phyloP scores from a whole-genome alignment of 2,888 invertebrate species.

The Dascillus cervinus region DNA sequence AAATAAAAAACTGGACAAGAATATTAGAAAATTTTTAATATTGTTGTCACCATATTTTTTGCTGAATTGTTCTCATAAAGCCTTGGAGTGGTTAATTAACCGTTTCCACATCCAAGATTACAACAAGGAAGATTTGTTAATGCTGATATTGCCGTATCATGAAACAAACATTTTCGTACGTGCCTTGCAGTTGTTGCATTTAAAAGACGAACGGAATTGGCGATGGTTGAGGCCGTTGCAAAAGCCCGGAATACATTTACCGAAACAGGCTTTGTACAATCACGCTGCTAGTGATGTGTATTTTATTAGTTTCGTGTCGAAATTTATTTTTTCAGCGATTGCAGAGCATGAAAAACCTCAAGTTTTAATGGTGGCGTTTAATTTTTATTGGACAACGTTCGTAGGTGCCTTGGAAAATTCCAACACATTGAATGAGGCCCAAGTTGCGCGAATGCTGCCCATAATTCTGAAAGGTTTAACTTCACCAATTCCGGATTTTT shows the following conservation, averaged over 20 bases:
- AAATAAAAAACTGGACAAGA: constrained; percentile 67
- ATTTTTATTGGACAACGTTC: constrained; percentile 71
- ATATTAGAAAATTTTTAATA: constrained; percentile 71
- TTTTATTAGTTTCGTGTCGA: constrained; percentile 57
- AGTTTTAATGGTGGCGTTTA: constrained; percentile 62
- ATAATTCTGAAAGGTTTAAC: constrained; percentile 63
- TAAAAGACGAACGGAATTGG: constrained; percentile 61
- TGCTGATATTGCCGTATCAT: constrained; percentile 84
- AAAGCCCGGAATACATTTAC: constrained; percentile 65
- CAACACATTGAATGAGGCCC: constrained; percentile 46
- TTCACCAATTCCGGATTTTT: constrained; percentile 61
- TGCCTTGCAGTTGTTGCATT: constrained; percentile 66
- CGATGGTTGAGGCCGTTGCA: constrained; percentile 68
- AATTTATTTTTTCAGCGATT: constrained; percentile 50
- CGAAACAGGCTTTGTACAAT: constrained; percentile 64
- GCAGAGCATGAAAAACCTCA: constrained; percentile 53
- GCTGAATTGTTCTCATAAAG: constrained; percentile 76
- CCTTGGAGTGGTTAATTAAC: constrained; percentile 91
- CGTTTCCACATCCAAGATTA: constrained; percentile 84
- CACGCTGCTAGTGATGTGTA: constrained; percentile 57
- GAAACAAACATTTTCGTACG: constrained; percentile 83
- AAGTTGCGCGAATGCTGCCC: constrained; percentile 63
- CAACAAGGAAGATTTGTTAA: constrained; percentile 74
- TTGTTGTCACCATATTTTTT: constrained; percentile 84
- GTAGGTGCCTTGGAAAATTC: constrained; percentile 61